Percentiles rank a stretch among this genome's conserved stretches.
Evolutionary conservation across 2,113 vertebrate species (phyloP).

Genomic region (Eptesicus fuscus): DNA sequence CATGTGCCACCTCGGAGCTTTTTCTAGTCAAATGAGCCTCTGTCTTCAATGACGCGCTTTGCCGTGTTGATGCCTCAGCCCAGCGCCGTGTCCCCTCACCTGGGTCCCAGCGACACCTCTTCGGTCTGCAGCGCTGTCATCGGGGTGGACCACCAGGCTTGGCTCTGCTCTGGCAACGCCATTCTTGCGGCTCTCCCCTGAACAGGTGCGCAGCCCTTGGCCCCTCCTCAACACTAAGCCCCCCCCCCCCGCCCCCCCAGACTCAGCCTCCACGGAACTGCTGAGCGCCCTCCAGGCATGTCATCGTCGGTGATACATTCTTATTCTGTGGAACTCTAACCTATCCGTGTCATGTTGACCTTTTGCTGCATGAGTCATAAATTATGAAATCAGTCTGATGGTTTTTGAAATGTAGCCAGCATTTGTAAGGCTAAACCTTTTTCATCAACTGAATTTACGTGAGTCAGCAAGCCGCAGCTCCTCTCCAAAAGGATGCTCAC

Average conservation of each 20-base stretch:
- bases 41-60: constrained; percentile 32
- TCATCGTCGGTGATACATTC: constrained; percentile 77
- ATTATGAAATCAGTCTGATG: constrained; percentile 78
- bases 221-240: not conserved
- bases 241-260: not conserved
- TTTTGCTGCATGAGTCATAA: constrained; percentile 85
- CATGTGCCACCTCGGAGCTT: constrained; percentile 61
- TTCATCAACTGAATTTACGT: constrained; percentile 76
- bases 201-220: constrained; percentile 42
- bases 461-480: constrained; percentile 66
- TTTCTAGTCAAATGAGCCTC: constrained; percentile 34
- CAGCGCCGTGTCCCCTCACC: not conserved
- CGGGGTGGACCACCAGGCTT: not conserved
- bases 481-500: constrained; percentile 61
- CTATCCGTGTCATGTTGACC: constrained; percentile 81
- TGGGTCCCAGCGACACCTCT: not conserved
- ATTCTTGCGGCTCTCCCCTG: constrained; percentile 52
- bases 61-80: constrained; percentile 16
- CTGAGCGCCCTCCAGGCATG: constrained; percentile 77
- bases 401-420: constrained; percentile 82
- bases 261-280: constrained; percentile 69
- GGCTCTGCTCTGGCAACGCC: constrained; percentile 24
- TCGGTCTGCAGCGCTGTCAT: not conserved
- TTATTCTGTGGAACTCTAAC: constrained; percentile 81
- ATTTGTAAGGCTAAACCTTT: constrained; percentile 86